phyloP scores from a whole-genome alignment of 2,797 vertebrate genomes.

The Coregonus ussuriensis region DNA sequence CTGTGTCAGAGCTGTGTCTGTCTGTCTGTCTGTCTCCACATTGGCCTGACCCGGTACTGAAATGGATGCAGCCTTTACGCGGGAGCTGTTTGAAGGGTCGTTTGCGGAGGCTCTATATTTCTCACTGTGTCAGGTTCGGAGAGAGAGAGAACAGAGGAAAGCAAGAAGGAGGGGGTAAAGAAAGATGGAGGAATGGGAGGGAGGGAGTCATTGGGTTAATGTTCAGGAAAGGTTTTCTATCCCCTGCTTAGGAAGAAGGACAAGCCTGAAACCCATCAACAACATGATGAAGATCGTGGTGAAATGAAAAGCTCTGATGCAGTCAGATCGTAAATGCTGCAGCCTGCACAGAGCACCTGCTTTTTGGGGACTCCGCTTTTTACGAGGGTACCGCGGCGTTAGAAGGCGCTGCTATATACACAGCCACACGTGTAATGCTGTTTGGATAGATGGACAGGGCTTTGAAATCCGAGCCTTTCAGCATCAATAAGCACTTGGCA shows the following conservation, averaged over 20 bases:
- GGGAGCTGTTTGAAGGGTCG: slow-evolving; percentile 53
- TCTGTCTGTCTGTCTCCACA: slow-evolving; percentile 31
- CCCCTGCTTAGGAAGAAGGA: slow-evolving; percentile 10
- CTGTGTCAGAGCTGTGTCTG: slow-evolving; percentile 59
- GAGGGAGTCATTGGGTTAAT: slow-evolving; percentile 45
- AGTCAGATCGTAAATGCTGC: slow-evolving; percentile 48
- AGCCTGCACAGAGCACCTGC: slow-evolving; percentile 52
- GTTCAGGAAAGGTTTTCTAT: slow-evolving; percentile 44
- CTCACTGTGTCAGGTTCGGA: slow-evolving; percentile 59
- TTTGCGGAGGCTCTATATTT: slow-evolving; percentile 51
- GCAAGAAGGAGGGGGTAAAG: slow-evolving; percentile 15
- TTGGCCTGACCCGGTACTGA: slow-evolving; percentile 60
- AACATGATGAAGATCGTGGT: neutral
- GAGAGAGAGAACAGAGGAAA: slow-evolving; percentile 19
- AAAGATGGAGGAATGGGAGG: neutral
- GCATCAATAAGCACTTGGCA: slow-evolving; percentile 52
- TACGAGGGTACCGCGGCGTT: slow-evolving; percentile 34
- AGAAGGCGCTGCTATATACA: slow-evolving; percentile 10
- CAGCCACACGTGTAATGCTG: slow-evolving; percentile 38
- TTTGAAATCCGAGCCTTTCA: slow-evolving; percentile 52
- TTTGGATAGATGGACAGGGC: slow-evolving; percentile 32
- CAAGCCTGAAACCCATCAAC: slow-evolving; percentile 22
- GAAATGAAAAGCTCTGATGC: neutral
- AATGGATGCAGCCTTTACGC: slow-evolving; percentile 65
- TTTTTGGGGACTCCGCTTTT: slow-evolving; percentile 37